Evolutionary conservation across 2,113 vertebrate genomes (phyloP), one percentile per base, ranked within the genome.

Genomic region (Cercopithecus mona): DNA sequence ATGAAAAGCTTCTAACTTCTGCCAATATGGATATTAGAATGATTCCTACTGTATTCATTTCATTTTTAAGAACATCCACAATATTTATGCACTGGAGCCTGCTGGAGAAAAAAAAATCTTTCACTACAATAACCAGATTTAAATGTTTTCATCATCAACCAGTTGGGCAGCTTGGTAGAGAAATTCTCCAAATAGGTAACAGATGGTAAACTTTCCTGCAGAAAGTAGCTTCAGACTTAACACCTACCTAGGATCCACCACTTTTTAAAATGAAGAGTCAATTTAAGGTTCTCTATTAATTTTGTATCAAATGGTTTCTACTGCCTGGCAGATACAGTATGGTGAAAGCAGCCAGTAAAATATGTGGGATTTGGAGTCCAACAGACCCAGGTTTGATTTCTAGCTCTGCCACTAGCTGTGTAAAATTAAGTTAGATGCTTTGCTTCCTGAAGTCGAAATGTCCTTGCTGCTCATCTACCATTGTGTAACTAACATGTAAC

Each of bases 141-240:
- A 92, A 94, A 89, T 64, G 38, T 76, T 92, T 94, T 97, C 92
- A 87, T 52, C 89, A 89, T 48, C 93, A 97, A 38, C 55, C 89
- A 88, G 61, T 83, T 81, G 87, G 75, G 27, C 32, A 64, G 30
- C 66, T 80, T 96, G 64, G n/a, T 43, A 72, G 66, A 92, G 14
- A 73, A 94, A 81, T 70, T 16, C 22, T 93, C 45, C 73, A 70
- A 94, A 97, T 68, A 93, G 86, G 79, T 88, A 81, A 72, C 72
- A 96, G 85, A 94, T 86, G 89, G 78, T 61, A 40, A 93, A 2
- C 12, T 72, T 89, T 93, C 30, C 40, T 1, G 16, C 40, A 78
- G 78, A 88, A 82, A 82, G 52, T 45, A 30, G 68, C 59, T 88
- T 88, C 75, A 88, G 66, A 94, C 32, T 78, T 66, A 76, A 66